phyloP scores from a whole-genome alignment of 2,113 vertebrate species.

The Cinclus mexicanus region DNA sequence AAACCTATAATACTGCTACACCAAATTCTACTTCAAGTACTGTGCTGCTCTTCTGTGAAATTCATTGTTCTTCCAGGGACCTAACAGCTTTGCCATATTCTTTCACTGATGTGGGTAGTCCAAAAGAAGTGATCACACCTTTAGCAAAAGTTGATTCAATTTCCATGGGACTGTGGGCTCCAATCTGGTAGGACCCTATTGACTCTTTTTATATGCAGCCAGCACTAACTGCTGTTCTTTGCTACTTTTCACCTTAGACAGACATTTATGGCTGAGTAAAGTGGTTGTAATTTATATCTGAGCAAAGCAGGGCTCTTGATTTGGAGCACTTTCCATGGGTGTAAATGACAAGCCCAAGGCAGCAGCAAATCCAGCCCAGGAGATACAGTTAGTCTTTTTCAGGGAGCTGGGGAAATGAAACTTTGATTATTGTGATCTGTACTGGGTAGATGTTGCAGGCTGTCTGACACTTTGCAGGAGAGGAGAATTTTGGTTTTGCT shows the following conservation, averaged over 20 bases:
- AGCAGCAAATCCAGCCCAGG: constrained; percentile 1
- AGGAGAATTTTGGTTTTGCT: background rate
- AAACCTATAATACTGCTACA: background rate
- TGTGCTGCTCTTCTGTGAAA: background rate
- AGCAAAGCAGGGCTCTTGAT: background rate
- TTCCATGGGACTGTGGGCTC: background rate
- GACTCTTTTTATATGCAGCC: background rate
- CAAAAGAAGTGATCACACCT: background rate
- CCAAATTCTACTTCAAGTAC: background rate
- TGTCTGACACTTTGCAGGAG: background rate
- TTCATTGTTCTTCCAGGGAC: background rate
- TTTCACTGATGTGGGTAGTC: background rate
- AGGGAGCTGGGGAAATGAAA: background rate
- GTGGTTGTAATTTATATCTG: constrained; percentile 12
- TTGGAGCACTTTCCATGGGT: constrained; percentile 8
- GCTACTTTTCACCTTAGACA: background rate
- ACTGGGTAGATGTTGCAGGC: background rate
- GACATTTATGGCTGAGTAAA: background rate
- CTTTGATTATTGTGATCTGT: background rate
- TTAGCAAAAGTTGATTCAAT: constrained; percentile 6
- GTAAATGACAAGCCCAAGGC: constrained; percentile 24
- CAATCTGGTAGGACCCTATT: background rate
- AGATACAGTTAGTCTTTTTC: background rate
- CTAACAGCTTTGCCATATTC: background rate
- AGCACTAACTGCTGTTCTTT: background rate